Percentiles rank a stretch among this genome's conserved stretches.
These are phyloP conservation scores for Malacoctenus gilli DNA, from an alignment of 2,797 vertebrate species.

Conservation along the genomic window DNA sequence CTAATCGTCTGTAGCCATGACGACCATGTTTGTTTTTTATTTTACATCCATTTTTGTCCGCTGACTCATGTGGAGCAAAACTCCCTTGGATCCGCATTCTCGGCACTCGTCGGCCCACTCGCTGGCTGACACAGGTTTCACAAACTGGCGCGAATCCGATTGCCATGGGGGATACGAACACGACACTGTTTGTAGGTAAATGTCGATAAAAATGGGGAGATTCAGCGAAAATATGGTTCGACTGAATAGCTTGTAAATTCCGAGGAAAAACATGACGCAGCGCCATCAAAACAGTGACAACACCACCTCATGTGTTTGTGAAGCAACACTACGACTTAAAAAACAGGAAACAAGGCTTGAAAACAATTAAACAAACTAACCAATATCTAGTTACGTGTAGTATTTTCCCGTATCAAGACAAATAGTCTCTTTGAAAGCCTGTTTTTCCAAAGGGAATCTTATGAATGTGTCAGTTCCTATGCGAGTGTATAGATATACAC, in stretches of 20 bases:
- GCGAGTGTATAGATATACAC: constrained; percentile 37
- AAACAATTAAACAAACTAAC: no score
- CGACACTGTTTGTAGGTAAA: background rate
- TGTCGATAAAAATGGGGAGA: background rate
- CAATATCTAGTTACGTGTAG: no score
- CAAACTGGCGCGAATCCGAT: background rate
- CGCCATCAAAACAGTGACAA: no score
- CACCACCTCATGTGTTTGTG: no score
- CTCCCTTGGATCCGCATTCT: constrained; percentile 9
- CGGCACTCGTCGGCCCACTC: constrained; percentile 20
- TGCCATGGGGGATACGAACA: background rate
- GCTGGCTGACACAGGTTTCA: background rate
- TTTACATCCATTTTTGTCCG: constrained; percentile 42
- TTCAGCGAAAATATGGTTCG: background rate
- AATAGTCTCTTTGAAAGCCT: constrained; percentile 13
- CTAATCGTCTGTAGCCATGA: constrained; percentile 43
- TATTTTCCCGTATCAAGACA: no score
- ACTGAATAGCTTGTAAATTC: no score
- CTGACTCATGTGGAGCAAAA: constrained; percentile 58
- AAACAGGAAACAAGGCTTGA: no score
- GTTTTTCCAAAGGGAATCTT: constrained; percentile 63
- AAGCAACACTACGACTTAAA: no score
- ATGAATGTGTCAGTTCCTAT: constrained; percentile 66
- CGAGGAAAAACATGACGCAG: no score
- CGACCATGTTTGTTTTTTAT: constrained; percentile 61